Conservation (phyloP, 2,797 vertebrate species). For the Anguilla anguilla region DNA sequence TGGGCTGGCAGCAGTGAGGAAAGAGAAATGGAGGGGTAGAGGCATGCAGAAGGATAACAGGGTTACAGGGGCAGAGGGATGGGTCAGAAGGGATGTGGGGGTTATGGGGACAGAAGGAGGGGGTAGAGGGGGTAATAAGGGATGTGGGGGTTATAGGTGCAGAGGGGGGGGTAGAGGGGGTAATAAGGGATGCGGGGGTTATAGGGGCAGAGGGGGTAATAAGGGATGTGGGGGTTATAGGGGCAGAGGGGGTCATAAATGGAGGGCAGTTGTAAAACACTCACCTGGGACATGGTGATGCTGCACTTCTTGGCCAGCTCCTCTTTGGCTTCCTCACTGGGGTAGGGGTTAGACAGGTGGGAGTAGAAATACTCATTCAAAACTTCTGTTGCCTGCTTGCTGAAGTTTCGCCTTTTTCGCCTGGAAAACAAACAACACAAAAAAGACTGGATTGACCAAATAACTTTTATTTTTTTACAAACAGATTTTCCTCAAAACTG, state of each 20-base stretch:
- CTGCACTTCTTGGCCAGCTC: constrained; percentile 90
- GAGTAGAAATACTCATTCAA: constrained; percentile 90
- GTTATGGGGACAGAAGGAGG: neutral
- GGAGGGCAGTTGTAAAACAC: neutral
- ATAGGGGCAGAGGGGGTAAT: neutral
- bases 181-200: neutral
- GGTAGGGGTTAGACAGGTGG: constrained; percentile 88
- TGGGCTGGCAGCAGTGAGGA: constrained; percentile 5
- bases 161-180: neutral
- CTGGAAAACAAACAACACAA: constrained; percentile 55
- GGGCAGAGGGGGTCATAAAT: neutral
- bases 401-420: constrained; percentile 88
- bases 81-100: too few species aligned
- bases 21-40: neutral
- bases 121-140: neutral
- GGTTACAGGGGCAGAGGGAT: neutral
- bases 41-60: neutral
- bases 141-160: too few species aligned
- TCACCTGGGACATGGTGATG: constrained; percentile 86
- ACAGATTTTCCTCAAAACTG: neutral
- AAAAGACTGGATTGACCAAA: neutral
- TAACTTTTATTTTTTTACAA: neutral
- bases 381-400: constrained; percentile 89
- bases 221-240: too few species aligned
- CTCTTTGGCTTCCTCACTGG: constrained; percentile 91